Conservation (phyloP, 2,113 vertebrate genomes). For the Gracilinanus agilis region DNA sequence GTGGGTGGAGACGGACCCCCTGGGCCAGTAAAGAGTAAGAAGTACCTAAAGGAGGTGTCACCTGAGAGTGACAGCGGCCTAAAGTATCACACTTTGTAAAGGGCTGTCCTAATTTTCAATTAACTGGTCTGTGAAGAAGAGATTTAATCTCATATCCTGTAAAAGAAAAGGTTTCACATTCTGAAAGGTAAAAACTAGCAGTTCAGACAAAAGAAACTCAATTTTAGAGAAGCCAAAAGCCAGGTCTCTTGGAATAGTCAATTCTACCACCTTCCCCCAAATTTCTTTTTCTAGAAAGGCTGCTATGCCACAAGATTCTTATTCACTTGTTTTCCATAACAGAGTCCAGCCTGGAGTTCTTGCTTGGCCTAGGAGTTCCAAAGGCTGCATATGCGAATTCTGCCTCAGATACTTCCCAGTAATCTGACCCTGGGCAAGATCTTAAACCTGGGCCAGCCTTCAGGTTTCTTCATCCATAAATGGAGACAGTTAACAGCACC, state of each 20-base stretch:
- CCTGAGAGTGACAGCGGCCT: constrained; percentile 79
- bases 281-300: not conserved
- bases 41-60: constrained; percentile 65
- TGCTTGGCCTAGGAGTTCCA: not conserved
- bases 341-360: not conserved
- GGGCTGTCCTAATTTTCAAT: constrained; percentile 73
- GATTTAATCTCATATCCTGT: constrained; percentile 71
- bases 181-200: constrained; percentile 14
- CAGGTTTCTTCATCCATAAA: not conserved
- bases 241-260: not conserved
- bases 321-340: not conserved
- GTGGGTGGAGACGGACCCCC: constrained; percentile 9
- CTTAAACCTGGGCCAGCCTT: not conserved
- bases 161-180: constrained; percentile 65
- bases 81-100: constrained; percentile 68
- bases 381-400: not conserved
- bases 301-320: not conserved
- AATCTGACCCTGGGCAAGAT: not conserved
- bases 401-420: not conserved
- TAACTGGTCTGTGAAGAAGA: constrained; percentile 70
- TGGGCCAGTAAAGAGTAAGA: constrained; percentile 42
- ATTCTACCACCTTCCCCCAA: not conserved
- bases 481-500: not conserved
- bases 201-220: constrained; percentile 49
- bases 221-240: constrained; percentile 41